phyloP scores from a whole-genome alignment of 2,888 invertebrate genomes.

The Nomada ruficornis region DNA sequence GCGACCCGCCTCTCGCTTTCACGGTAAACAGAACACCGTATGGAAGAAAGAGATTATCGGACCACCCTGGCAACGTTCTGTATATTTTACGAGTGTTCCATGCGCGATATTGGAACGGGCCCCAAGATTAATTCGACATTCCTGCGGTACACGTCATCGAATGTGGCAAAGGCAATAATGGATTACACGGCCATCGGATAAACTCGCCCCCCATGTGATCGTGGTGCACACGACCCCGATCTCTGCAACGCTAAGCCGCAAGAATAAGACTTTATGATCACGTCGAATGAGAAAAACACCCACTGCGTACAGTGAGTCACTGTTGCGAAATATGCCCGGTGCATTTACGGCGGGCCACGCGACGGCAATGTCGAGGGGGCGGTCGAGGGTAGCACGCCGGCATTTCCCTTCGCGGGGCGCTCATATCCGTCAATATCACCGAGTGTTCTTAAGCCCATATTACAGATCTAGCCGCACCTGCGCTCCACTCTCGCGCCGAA shows the following conservation, averaged over 20 bases:
- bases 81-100: constrained; percentile 31
- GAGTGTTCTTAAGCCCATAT: constrained; percentile 73
- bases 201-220: constrained; percentile 57
- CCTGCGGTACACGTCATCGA: constrained; percentile 68
- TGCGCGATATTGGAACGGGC: constrained; percentile 54
- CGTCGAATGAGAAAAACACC: constrained; percentile 71
- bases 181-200: constrained; percentile 77
- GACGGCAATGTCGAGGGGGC: constrained; percentile 13
- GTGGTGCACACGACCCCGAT: constrained; percentile 53
- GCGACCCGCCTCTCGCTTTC: constrained; percentile 16
- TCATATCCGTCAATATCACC: constrained; percentile 71
- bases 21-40: constrained; percentile 44
- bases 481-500: constrained; percentile 58
- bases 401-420: constrained; percentile 59
- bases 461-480: constrained; percentile 70
- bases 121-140: constrained; percentile 70
- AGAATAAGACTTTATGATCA: constrained; percentile 76
- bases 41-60: constrained; percentile 41
- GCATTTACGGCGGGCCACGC: constrained; percentile 29
- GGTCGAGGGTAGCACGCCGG: constrained; percentile 3
- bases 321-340: constrained; percentile 36
- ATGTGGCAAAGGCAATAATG: constrained; percentile 73
- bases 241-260: constrained; percentile 56
- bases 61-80: background rate
- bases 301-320: constrained; percentile 65